Percentiles rank a stretch among this genome's conserved stretches.
Evolutionary conservation across 2,888 invertebrate genomes (phyloP).

Genomic region (Cosmopolites sordidus): DNA sequence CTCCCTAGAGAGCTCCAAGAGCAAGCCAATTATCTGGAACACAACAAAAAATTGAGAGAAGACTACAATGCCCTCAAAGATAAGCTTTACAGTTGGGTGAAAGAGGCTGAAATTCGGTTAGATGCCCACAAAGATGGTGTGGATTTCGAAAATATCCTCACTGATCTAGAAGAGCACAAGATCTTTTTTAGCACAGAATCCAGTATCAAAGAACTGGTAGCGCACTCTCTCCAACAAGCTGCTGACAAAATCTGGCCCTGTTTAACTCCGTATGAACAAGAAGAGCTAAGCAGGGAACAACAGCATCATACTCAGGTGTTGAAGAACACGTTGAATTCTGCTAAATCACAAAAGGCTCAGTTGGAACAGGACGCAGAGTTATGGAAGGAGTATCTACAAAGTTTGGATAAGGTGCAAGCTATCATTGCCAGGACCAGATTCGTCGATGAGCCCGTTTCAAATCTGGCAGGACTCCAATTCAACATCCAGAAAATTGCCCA

Average conservation of each 20-base stretch:
- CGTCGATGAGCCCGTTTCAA: constrained; percentile 73
- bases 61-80: constrained; percentile 73
- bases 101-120: constrained; percentile 73
- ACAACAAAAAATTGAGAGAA: constrained; percentile 70
- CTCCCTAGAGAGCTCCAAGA: constrained; percentile 78
- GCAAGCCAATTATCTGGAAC: constrained; percentile 72
- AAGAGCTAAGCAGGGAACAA: constrained; percentile 75
- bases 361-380: constrained; percentile 78
- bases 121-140: constrained; percentile 78
- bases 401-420: constrained; percentile 71
- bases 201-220: constrained; percentile 72
- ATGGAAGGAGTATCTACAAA: constrained; percentile 80
- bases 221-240: constrained; percentile 75
- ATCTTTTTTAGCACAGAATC: constrained; percentile 77
- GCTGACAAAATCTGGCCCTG: constrained; percentile 89
- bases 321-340: constrained; percentile 77
- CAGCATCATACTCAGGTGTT: constrained; percentile 76
- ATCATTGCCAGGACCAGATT: constrained; percentile 71
- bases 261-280: constrained; percentile 72
- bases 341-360: constrained; percentile 73
- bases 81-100: constrained; percentile 77
- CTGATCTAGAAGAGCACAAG: constrained; percentile 83
- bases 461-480: constrained; percentile 75
- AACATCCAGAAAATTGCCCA: constrained; percentile 79
- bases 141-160: constrained; percentile 79